Base-by-base conservation (phyloP, 1,140 invertebrate genomes). In the Diprion similis region DNA sequence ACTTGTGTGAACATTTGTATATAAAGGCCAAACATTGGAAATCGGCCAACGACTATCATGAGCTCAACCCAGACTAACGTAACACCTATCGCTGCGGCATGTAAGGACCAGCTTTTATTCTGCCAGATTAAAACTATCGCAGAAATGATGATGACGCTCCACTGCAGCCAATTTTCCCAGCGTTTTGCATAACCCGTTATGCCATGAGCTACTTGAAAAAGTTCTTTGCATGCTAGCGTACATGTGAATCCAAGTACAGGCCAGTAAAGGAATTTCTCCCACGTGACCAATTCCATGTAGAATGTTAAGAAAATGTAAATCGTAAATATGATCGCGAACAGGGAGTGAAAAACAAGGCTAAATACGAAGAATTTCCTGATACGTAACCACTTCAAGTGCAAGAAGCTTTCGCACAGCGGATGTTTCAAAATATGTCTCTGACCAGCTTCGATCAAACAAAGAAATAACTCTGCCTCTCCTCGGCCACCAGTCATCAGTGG, bases 1-100 rank as follows among this genome's bases (percentile, higher is more conserved):
- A 95, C 94, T 89, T 87, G 95, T 9, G 93, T 94, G 79, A 95
- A 95, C 94, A 95, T 95, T 85, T 96, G 94, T 6, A 96, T 92
- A 77, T 95, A 96, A 3, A 96, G 87, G 0, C 95, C 95, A 81
- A 96, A 95, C 77, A 94, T 93, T 66, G 95, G 95, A 86, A 96
- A 95, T 71, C 95, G 88, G 11, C 94, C 95, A 10, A 96, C 92
- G 45, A 95, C 91, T 89, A 95, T 92, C 92, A 96, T 94, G 8
- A 96, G 83, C 79, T 96, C 93, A 15, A 95, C 80, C 94, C 94
- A 95, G 13, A 92, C 91, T 8, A 95, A 84, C 46, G 95, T 91
- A 78, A 95, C 93, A 0, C 93, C 92, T 59, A 95, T 86, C 0
- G 94, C 95, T 0, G 94, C 94, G 0, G 94, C 89, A 78, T 95